Conservation (phyloP, 2,888 invertebrate species). For the Tubulanus polymorphus region DNA sequence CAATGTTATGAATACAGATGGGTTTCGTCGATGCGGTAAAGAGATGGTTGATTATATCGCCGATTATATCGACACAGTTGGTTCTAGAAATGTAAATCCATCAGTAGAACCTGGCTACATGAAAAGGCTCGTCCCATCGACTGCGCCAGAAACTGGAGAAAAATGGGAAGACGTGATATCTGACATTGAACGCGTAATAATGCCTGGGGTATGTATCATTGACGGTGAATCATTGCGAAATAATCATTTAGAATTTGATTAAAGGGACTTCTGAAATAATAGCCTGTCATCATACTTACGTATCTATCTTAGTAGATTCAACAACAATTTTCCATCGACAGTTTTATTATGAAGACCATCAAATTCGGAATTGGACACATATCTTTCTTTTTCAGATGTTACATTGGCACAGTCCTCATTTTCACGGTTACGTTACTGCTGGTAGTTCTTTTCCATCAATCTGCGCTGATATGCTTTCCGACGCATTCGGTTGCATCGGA, state of each 20-base stretch:
- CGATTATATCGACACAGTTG: background rate
- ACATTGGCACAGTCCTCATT: conserved; percentile 9
- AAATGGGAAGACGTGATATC: background rate
- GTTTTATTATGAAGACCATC: too few relatives aligned
- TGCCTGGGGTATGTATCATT: background rate
- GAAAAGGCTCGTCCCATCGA: background rate
- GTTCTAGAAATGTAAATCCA: background rate
- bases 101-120: background rate
- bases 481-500: conserved; percentile 6
- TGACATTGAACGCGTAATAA: background rate
- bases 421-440: conserved; percentile 8
- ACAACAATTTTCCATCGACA: background rate
- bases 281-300: too few relatives aligned
- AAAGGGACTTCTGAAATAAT: too few relatives aligned
- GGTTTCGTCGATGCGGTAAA: background rate
- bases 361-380: background rate
- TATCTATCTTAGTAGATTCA: too few relatives aligned
- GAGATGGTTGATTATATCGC: background rate
- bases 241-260: too few relatives aligned
- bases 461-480: conserved; percentile 3
- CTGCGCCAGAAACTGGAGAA: background rate
- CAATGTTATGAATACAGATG: background rate
- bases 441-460: conserved; percentile 8
- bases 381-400: conserved; percentile 3
- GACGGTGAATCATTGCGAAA: too few relatives aligned